phyloP scores from a whole-genome alignment of 2,797 vertebrate species.

The Acipenser transmontanus region DNA sequence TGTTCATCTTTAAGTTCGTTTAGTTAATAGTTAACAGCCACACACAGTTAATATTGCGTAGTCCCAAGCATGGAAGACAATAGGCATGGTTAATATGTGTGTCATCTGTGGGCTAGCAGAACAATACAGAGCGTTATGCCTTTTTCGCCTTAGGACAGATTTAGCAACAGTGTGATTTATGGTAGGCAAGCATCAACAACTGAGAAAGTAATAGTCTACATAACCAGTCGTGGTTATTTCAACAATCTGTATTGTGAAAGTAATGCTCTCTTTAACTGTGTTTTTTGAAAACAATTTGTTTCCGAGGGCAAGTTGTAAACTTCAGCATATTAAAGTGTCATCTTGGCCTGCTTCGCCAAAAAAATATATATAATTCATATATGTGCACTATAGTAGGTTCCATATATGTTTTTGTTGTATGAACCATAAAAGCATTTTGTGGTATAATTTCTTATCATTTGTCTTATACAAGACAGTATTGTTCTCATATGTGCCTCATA shows the following conservation, averaged over 20 bases:
- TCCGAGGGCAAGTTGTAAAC: too few relatives aligned
- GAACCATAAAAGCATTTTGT: too few relatives aligned
- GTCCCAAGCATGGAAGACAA: conserved; percentile 31
- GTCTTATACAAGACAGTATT: too few relatives aligned
- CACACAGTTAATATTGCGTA: conserved; percentile 16
- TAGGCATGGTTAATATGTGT: conserved; percentile 23
- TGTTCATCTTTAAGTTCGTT: conserved; percentile 30
- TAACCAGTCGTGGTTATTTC: conserved; percentile 48
- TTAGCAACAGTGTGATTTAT: conserved; percentile 55
- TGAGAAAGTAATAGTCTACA: conserved; percentile 42
- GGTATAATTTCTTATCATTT: too few relatives aligned
- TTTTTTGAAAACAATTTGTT: conserved; percentile 9
- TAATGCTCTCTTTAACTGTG: conserved; percentile 24
- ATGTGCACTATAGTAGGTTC: too few relatives aligned
- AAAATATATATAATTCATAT: too few relatives aligned
- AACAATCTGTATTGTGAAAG: conserved; percentile 49
- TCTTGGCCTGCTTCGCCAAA: conserved; percentile 48
- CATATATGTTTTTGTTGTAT: too few relatives aligned
- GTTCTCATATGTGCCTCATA: too few relatives aligned
- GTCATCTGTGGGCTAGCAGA: conserved; percentile 25
- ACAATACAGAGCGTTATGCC: conserved; percentile 43
- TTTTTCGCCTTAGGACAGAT: conserved; percentile 45
- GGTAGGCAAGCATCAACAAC: conserved; percentile 42
- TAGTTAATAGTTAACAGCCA: conserved; percentile 27
- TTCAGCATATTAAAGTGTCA: conserved; percentile 60